Percentiles rank a stretch among this genome's conserved stretches.
These are phyloP conservation scores for Lepus europaeus DNA, from an alignment of 2,113 vertebrate genomes.

Conservation along the genomic window DNA sequence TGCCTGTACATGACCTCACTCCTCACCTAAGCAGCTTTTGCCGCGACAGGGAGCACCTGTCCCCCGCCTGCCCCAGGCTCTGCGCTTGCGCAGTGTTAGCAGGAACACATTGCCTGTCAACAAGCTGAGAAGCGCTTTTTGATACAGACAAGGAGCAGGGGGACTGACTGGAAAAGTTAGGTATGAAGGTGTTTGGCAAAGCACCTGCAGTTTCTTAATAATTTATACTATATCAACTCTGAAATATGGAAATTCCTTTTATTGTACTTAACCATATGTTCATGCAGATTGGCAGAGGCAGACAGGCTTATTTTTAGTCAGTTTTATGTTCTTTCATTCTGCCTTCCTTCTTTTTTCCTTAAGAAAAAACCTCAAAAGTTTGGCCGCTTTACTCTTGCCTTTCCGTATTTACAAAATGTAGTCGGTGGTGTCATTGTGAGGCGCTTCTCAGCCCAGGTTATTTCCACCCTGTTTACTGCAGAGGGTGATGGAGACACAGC, in stretches of 20 bases:
- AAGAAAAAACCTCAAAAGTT: conserved; percentile 48
- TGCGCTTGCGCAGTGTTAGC: background rate
- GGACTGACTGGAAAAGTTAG: background rate
- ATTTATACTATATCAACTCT: background rate
- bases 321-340: conserved; percentile 25
- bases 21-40: background rate
- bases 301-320: conserved; percentile 48
- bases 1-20: background rate
- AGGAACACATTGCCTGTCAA: background rate
- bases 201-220: background rate
- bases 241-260: conserved; percentile 37
- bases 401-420: conserved; percentile 15
- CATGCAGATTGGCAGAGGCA: background rate
- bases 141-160: background rate
- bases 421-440: conserved; percentile 17
- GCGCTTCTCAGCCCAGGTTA: background rate
- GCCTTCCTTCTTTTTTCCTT: conserved; percentile 6
- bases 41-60: background rate
- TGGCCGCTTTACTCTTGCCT: background rate
- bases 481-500: background rate
- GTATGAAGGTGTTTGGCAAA: conserved; percentile 25
- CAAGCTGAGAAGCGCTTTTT: conserved; percentile 25
- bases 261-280: conserved; percentile 58
- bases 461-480: background rate
- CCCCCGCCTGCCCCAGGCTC: background rate